Base-by-base conservation (phyloP, 2,888 invertebrate species). In the Parthenolecanium corni region DNA sequence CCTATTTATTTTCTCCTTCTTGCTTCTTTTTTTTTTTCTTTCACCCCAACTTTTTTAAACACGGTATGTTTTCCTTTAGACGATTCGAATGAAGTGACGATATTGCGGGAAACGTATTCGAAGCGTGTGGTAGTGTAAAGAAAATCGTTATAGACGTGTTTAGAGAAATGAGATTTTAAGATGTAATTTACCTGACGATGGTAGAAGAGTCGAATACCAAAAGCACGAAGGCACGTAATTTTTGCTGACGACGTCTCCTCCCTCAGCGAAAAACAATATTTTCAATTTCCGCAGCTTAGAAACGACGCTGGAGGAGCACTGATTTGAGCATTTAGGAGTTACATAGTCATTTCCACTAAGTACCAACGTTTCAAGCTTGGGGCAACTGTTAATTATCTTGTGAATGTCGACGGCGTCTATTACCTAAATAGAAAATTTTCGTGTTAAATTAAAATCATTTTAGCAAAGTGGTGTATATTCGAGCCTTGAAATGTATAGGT, bases 221-320 rank as follows among this genome's bases (percentile, higher is more conserved):
- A 71, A 71, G 64, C 71, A 71, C 47, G 69, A 69, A 1, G 71
- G 71, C 23, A 69, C 67, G 21, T 66, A 66, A 65, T 71, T 71
- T 52, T 70, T 70, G 70, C 70, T 70, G 63, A 70, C 70, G 68
- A 71, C 71, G 66, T 71, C 71, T 61, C 71, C 71, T 1, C 71
- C 70, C 64, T 71, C 71, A 18, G 70, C 71, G 65, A 69, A 71
- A 67, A 71, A 71, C 25, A 71, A 66, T 31, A 67, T 66, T 5
- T 65, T 65, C 40, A 71, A 66, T 14, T 52, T 36, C 21, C 63
- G 65, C 56, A 69, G 24, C 61, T 66, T 63, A 53, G 52, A 25
- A n/a, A 20, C 49, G n/a, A n/a, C n/a, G 21, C 23, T 53, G 20
- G 42, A 42, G 6, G 57, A 56, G 52, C 52, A 47, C 24, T 46